Evolutionary conservation across 92 coral and sea anemone species (phyloP), one percentile per base, ranked within the genome.

Genomic region (Virgularia gustaviana): DNA sequence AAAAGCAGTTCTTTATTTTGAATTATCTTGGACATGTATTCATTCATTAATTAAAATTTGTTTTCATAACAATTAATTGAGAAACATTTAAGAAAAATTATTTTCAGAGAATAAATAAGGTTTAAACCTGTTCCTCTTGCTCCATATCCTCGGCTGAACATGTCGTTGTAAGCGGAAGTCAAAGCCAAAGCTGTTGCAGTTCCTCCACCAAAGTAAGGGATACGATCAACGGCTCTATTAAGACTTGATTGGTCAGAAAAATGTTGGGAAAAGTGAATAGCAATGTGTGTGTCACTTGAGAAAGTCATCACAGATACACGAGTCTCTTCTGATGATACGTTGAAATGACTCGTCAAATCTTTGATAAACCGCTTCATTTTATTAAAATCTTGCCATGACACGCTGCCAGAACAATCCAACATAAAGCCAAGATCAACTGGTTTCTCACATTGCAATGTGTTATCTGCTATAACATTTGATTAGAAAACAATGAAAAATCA

Each of bases 361-460:
- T 62, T 62, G 9, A 66, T 57, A 44, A 66, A 66, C 47, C 2
- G 2, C 33, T 66, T 66, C 42, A 66, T 66, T 28, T 52, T 49
- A 28, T 66, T 18, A 66, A 43, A 66, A 30, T 66, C 47, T 6
- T 3, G 4, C 2, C 10, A 9, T 24, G 56, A 30, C 43, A 66
- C 73, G 49, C 73, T 66, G 39, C 66, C 66, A 35, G 66, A 60
- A 15, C 44, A 34, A 32, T 60, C 66, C 66, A 60, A 16, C 10
- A 66, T 47, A 30, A 66, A 66, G 33, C 57, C 73, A 44, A 66
- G 73, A 44, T 66, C 73, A 31, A 66, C 47, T 30, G 43, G 43
- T 23, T 66, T 24, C 13, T 9, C 37, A 41, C 73, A 66, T 66
- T 23, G 28, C 27, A 57, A 39, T 2, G 0, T 3, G 19, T 66